phyloP scores from a whole-genome alignment of 1,140 invertebrate species.

The Asbolus verrucosus region DNA sequence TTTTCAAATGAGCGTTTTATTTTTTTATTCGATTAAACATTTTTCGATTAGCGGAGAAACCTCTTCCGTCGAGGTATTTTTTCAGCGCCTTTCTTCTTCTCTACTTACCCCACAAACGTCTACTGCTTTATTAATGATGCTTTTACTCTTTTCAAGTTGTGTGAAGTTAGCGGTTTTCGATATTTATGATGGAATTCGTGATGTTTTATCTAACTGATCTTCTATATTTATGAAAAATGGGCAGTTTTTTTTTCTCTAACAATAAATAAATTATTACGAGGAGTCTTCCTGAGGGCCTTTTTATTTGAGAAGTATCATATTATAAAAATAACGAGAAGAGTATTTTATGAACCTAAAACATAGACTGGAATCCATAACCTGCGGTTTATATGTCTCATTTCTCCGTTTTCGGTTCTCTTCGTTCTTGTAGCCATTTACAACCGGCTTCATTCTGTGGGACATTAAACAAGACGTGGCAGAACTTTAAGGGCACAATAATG shows the following conservation, averaged over 20 bases:
- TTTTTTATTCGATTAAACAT: too few species aligned
- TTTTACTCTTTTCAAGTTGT: slow-evolving; percentile 18
- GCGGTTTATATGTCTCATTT: slow-evolving; percentile 1
- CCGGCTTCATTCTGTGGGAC: slow-evolving; percentile 3
- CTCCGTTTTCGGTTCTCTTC: background rate
- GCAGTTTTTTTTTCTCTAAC: slow-evolving; percentile 3
- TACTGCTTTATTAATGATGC: slow-evolving; percentile 19
- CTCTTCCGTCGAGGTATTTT: too few species aligned
- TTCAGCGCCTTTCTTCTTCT: slow-evolving; percentile 1
- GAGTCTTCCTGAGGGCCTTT: slow-evolving; percentile 1
- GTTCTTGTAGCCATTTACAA: slow-evolving; percentile 6
- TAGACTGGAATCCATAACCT: slow-evolving; percentile 25
- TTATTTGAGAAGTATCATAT: slow-evolving; percentile 11
- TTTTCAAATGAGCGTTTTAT: too few species aligned
- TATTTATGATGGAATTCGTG: slow-evolving; percentile 5
- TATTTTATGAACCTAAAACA: slow-evolving; percentile 24
- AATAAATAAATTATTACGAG: slow-evolving; percentile 31
- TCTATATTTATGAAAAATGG: slow-evolving; percentile 29
- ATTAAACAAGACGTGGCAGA: slow-evolving; percentile 8
- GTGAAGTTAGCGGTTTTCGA: too few species aligned
- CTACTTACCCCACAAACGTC: background rate
- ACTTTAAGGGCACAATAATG: background rate
- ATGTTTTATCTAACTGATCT: too few species aligned
- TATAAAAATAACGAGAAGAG: slow-evolving; percentile 12
- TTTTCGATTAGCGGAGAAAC: too few species aligned